Evolutionary conservation across 2,888 invertebrate genomes (phyloP).

Genomic region (Pseudococcus jackbeardsleyi): DNA sequence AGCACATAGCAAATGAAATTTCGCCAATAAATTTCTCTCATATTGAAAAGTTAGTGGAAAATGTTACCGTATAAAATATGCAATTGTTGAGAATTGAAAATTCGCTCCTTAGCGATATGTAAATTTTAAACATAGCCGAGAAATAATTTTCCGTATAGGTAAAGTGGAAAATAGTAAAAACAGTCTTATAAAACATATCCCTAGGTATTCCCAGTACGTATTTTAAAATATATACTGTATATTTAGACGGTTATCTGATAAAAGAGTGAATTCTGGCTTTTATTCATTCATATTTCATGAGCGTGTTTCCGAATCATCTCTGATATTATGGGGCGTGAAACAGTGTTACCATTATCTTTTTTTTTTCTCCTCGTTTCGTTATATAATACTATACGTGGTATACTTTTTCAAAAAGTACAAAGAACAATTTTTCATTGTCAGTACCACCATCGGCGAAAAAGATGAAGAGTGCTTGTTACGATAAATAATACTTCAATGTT

Average conservation of each 20-base stretch:
- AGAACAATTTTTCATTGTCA: constrained; percentile 59
- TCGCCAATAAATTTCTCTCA: constrained; percentile 57
- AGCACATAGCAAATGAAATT: constrained; percentile 36
- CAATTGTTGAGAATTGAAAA: constrained; percentile 59
- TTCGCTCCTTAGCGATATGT: constrained; percentile 43
- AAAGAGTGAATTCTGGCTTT: constrained; percentile 52
- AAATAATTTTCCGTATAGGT: constrained; percentile 55
- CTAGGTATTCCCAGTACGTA: constrained; percentile 43
- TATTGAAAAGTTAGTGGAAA: constrained; percentile 32
- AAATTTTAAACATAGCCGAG: constrained; percentile 59
- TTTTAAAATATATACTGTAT: constrained; percentile 36
- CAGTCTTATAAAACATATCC: constrained; percentile 44
- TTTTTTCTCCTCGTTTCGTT: not conserved
- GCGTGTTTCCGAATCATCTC: constrained; percentile 59
- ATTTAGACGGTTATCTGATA: constrained; percentile 59
- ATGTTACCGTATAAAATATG: constrained; percentile 53
- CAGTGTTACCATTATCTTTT: constrained; percentile 46
- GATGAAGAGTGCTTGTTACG: constrained; percentile 57
- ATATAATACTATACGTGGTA: too few species aligned
- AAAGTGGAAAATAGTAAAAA: constrained; percentile 55
- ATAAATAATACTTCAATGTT: constrained; percentile 53
- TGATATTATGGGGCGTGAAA: constrained; percentile 59
- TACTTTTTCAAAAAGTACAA: constrained; percentile 33
- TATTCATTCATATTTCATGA: constrained; percentile 63
- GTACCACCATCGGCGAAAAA: constrained; percentile 56